These are phyloP conservation scores for Pseudochirops cupreus DNA, from an alignment of 2,797 vertebrate species.

Conservation along the genomic window DNA sequence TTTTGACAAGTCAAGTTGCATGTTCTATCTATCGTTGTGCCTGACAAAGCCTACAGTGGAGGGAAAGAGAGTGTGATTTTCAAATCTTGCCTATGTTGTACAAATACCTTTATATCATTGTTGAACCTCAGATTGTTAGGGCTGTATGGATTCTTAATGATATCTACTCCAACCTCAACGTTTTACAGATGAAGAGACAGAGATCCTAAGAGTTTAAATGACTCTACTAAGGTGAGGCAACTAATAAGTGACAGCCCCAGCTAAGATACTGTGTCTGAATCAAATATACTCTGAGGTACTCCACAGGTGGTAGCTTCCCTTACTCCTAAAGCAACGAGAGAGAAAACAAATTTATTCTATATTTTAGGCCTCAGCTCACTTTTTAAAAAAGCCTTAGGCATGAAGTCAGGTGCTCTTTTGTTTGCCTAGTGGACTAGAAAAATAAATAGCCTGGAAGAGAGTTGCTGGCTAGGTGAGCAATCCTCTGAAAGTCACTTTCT, in stretches of 20 bases:
- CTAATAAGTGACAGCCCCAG: not conserved
- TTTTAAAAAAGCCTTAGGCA: not conserved
- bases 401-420: not conserved
- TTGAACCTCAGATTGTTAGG: not conserved
- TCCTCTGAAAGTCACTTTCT: constrained; percentile 17
- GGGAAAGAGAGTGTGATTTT: not conserved
- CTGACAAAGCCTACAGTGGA: not conserved
- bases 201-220: not conserved
- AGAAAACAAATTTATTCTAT: not conserved
- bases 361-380: not conserved
- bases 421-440: not conserved
- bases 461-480: not conserved
- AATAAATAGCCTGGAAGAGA: not conserved
- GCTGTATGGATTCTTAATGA: not conserved
- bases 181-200: not conserved
- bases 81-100: not conserved
- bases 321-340: not conserved
- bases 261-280: not conserved
- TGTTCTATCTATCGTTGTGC: not conserved
- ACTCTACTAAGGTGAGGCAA: not conserved
- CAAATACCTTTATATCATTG: not conserved
- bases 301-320: not conserved
- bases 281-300: not conserved
- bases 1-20: not conserved
- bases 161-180: not conserved